phyloP scores from a whole-genome alignment of 2,113 vertebrate genomes.

The Emydocephalus ijimae region DNA sequence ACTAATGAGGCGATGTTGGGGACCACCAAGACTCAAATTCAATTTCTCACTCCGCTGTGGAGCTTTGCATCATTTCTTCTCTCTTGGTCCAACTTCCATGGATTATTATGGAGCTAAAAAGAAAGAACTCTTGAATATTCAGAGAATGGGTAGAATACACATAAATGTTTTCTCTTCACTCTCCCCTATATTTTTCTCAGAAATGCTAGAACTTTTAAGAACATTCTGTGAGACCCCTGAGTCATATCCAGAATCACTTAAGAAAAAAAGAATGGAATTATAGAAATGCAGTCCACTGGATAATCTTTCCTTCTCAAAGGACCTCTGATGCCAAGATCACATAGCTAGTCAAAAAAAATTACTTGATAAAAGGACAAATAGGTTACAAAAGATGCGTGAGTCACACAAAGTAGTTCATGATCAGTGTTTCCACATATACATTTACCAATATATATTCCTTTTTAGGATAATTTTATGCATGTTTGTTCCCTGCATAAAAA shows the following conservation, averaged over 20 bases:
- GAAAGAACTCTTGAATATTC: background rate
- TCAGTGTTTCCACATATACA: background rate
- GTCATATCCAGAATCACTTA: background rate
- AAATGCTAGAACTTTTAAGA: background rate
- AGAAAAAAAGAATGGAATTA: background rate
- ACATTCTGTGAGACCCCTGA: background rate
- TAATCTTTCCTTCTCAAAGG: background rate
- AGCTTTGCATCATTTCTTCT: background rate
- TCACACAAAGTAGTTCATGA: background rate
- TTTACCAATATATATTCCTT: background rate
- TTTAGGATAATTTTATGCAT: background rate
- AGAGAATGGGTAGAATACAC: background rate
- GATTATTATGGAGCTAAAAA: background rate
- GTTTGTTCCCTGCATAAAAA: background rate
- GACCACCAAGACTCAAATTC: background rate
- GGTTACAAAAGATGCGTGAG: background rate
- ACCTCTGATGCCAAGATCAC: background rate
- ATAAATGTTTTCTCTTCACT: background rate
- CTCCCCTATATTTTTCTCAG: background rate
- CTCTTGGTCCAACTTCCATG: background rate
- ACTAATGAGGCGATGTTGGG: background rate
- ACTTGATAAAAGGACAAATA: background rate
- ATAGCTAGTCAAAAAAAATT: background rate
- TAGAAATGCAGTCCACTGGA: background rate
- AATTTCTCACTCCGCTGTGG: background rate